phyloP scores from a whole-genome alignment of 2,113 vertebrate genomes.

The Plecotus auritus region DNA sequence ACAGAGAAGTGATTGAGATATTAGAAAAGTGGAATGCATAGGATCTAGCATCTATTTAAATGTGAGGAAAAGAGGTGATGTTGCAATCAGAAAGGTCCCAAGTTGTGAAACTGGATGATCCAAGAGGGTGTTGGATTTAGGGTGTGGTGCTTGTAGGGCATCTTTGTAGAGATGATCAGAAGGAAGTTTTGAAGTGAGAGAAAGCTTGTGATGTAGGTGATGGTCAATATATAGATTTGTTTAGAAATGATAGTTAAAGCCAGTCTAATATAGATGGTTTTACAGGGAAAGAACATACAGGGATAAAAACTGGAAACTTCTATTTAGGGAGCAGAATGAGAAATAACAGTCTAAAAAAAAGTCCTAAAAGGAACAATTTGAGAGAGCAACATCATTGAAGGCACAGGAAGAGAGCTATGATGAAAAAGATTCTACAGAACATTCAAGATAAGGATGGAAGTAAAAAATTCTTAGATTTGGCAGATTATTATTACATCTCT shows the following conservation, averaged over 20 bases:
- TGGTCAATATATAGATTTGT: background rate
- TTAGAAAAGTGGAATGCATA: background rate
- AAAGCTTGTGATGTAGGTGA: background rate
- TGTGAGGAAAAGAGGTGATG: background rate
- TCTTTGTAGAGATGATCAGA: background rate
- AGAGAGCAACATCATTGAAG: background rate
- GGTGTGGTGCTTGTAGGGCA: background rate
- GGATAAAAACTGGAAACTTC: background rate
- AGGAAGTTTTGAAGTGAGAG: background rate
- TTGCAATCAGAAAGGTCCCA: background rate
- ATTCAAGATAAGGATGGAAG: background rate
- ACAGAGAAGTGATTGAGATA: background rate
- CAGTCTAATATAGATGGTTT: background rate
- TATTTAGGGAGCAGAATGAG: background rate
- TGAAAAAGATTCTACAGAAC: background rate
- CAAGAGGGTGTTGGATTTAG: background rate
- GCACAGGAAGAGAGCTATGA: background rate
- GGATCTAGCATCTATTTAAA: background rate
- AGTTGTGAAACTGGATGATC: background rate
- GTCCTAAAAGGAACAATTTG: background rate
- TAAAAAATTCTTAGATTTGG: background rate
- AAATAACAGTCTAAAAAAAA: background rate
- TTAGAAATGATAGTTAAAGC: background rate
- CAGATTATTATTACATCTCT: background rate
- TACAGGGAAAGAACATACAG: background rate